phyloP scores from a whole-genome alignment of 2,113 vertebrate genomes.

The Ceratotherium simum region DNA sequence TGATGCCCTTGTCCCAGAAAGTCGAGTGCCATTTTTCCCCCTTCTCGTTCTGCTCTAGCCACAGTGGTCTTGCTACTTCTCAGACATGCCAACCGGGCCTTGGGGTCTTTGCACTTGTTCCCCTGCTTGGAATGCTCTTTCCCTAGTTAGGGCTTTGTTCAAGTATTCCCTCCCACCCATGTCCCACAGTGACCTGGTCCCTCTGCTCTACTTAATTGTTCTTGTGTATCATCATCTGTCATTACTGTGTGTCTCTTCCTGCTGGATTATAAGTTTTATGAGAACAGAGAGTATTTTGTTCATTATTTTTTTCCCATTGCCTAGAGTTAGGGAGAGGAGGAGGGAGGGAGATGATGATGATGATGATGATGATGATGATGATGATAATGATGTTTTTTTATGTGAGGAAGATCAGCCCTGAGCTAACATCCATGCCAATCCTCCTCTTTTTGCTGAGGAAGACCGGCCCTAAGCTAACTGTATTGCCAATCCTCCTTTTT shows the following conservation, averaged over 20 bases:
- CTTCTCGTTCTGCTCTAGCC: no score
- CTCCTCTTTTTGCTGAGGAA: no score
- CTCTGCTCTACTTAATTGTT: not conserved
- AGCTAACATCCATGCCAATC: no score
- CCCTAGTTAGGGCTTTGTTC: not conserved
- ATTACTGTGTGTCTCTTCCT: not conserved
- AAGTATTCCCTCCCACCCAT: no score
- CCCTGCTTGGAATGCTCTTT: not conserved
- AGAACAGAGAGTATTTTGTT: not conserved
- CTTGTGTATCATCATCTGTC: not conserved
- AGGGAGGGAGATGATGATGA: not conserved
- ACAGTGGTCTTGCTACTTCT: not conserved
- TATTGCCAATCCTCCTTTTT: no score
- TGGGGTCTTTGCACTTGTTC: not conserved
- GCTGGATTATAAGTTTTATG: rapidly evolving
- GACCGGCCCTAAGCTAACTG: no score
- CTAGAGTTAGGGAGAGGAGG: not conserved
- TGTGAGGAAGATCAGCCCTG: no score
- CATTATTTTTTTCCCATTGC: not conserved
- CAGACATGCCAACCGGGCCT: not conserved
- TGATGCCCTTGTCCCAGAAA: not conserved
- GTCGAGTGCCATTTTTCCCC: rapidly evolving
- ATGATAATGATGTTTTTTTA: no score
- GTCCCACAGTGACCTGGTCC: not conserved
- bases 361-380: not conserved